phyloP scores from a whole-genome alignment of 2,888 invertebrate species.

The Ectemnius continuus region DNA sequence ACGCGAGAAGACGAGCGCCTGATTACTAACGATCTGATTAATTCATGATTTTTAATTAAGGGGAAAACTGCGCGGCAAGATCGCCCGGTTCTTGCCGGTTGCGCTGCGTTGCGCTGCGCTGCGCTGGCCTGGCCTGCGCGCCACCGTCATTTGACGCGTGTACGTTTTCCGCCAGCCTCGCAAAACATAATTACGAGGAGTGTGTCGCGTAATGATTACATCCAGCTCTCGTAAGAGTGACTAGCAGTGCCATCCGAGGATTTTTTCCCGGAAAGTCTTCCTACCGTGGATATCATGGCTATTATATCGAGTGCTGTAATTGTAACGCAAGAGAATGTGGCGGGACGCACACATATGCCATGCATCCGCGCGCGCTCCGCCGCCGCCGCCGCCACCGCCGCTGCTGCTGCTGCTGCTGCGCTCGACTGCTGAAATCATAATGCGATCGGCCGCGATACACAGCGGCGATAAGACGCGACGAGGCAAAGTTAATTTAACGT shows the following conservation, averaged over 20 bases:
- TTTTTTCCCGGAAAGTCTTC: no score
- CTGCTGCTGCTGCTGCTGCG: constrained; percentile 21
- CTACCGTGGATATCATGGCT: no score
- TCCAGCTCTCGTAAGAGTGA: constrained; percentile 57
- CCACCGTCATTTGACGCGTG: no score
- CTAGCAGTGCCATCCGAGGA: no score
- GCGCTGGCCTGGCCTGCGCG: not conserved
- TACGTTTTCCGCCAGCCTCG: no score
- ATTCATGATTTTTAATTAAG: constrained; percentile 67
- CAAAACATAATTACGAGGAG: constrained; percentile 41
- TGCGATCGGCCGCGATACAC: not conserved
- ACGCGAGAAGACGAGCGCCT: constrained; percentile 65
- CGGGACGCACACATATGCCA: no score
- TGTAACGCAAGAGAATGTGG: no score
- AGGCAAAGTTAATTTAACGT: constrained; percentile 1
- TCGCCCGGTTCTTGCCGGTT: not conserved
- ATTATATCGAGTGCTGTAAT: no score
- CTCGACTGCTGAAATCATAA: no score
- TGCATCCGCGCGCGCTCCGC: constrained; percentile 13
- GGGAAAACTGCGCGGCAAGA: constrained; percentile 46
- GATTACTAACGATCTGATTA: constrained; percentile 67
- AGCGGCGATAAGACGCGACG: not conserved
- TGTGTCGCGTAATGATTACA: constrained; percentile 49
- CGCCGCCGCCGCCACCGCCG: no score
- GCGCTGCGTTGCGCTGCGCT: not conserved